Evolutionary conservation across 2,888 invertebrate genomes (phyloP).

Genomic region (Dexiosoma caninum): DNA sequence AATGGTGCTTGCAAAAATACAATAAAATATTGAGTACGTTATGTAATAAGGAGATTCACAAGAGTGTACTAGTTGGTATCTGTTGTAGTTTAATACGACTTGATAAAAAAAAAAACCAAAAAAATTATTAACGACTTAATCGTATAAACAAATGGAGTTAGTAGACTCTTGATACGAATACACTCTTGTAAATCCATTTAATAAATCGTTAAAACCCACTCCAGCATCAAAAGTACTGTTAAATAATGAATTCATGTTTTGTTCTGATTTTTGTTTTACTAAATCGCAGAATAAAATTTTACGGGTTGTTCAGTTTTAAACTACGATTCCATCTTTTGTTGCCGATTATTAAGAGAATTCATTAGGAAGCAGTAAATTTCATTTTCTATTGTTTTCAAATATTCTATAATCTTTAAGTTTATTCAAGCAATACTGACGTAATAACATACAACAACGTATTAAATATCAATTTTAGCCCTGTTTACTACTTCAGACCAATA

Average conservation of each 20-base stretch:
- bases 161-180: no score
- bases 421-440: constrained; percentile 59
- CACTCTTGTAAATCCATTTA: no score
- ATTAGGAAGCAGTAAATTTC: constrained; percentile 31
- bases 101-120: no score
- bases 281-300: background rate
- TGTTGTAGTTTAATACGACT: no score
- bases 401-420: constrained; percentile 60
- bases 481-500: constrained; percentile 30
- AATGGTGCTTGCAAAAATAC: no score
- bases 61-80: no score
- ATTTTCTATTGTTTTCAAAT: constrained; percentile 42
- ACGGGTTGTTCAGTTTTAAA: background rate
- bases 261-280: background rate
- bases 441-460: constrained; percentile 25
- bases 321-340: background rate
- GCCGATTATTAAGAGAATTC: constrained; percentile 10
- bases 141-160: no score
- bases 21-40: no score
- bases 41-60: no score
- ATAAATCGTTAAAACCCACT: background rate
- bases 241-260: constrained; percentile 20
- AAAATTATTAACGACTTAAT: no score
- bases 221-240: constrained; percentile 23
- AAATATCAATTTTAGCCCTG: constrained; percentile 50